A percentile compares a stretch with the other conserved stretches of the same genome.
phyloP scores from a whole-genome alignment of 2,797 vertebrate species.

The Falco novaeseelandiae region DNA sequence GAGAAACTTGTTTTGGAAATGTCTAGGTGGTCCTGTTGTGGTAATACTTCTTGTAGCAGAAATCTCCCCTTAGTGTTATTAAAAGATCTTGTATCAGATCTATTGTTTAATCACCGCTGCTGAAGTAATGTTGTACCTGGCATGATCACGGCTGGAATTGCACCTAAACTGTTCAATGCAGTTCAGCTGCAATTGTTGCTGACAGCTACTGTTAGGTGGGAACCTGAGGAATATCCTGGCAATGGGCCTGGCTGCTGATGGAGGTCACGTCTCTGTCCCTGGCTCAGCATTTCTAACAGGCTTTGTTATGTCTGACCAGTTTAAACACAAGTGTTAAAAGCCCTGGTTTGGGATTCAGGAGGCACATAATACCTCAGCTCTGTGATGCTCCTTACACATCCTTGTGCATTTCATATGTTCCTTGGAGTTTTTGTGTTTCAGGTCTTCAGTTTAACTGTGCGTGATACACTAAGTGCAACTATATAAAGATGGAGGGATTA shows the following conservation, averaged over 20 bases:
- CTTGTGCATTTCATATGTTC: accelerated
- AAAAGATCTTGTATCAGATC: background rate
- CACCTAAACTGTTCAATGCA: accelerated
- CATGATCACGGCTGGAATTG: accelerated
- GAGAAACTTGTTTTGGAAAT: background rate
- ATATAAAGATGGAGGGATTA: background rate
- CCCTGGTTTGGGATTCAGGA: background rate
- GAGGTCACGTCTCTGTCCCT: background rate
- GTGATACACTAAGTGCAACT: background rate
- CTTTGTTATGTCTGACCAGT: accelerated
- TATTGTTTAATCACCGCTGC: background rate
- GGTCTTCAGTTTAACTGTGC: background rate
- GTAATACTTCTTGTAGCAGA: background rate
- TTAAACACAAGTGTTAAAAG: background rate
- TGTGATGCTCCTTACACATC: accelerated
- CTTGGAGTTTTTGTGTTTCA: background rate
- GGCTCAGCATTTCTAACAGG: background rate
- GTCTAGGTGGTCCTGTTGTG: background rate
- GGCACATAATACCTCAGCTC: background rate
- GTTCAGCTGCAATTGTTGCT: background rate
- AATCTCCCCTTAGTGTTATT: background rate
- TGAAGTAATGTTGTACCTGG: background rate
- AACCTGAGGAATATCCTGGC: background rate
- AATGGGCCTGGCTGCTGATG: accelerated
- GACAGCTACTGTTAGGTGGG: background rate